phyloP scores from a whole-genome alignment of 2,113 vertebrate species.

The Lathamus discolor region DNA sequence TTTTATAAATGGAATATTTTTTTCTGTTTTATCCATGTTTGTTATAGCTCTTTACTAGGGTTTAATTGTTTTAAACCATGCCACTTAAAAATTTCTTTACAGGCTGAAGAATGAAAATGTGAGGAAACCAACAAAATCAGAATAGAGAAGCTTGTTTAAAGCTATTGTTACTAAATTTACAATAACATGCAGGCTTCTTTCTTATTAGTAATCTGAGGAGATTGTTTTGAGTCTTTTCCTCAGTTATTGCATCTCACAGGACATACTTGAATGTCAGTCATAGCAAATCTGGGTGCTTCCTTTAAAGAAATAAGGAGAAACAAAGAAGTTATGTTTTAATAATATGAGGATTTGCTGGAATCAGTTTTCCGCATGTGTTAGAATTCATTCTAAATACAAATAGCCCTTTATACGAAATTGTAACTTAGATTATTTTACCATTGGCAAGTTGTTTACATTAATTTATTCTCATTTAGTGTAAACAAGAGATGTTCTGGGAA shows the following conservation, averaged over 20 bases:
- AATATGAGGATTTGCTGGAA: neutral
- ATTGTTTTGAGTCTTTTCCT: neutral
- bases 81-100: neutral
- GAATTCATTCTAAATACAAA: conserved; percentile 2
- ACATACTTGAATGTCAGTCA: neutral
- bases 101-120: neutral
- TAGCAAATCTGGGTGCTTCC: neutral
- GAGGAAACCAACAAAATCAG: neutral
- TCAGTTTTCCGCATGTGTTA: neutral
- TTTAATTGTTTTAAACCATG: conserved; percentile 20
- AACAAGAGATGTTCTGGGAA: neutral
- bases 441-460: neutral
- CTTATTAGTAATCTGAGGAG: neutral
- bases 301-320: conserved; percentile 4
- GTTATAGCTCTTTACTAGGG: neutral
- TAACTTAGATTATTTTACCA: neutral
- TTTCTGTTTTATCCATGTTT: neutral
- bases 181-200: neutral
- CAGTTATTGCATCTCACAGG: neutral
- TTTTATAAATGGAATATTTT: neutral
- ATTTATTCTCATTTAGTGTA: neutral
- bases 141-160: conserved; percentile 27
- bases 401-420: neutral
- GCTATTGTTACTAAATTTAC: neutral
- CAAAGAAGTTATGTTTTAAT: neutral